Evolutionary conservation across 2,888 invertebrate species (phyloP).

Genomic region (Yponomeuta sedellus): DNA sequence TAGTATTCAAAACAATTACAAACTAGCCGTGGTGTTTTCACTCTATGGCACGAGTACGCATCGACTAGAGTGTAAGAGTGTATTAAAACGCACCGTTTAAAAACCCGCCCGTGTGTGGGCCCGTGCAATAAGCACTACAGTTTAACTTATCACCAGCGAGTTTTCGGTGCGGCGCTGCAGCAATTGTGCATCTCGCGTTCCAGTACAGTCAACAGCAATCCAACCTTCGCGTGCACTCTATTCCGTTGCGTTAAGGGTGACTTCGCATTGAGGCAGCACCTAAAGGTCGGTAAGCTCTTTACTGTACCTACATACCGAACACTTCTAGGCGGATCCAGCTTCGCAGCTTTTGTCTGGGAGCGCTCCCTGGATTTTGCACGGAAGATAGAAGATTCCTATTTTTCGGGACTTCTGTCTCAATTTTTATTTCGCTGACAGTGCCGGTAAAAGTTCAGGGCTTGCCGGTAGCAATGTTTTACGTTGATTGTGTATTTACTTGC

Average conservation of each 20-base stretch:
- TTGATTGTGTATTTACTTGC: no score
- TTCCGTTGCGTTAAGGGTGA: no score
- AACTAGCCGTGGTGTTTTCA: no score
- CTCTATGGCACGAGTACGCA: no score
- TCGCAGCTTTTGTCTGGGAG: not conserved
- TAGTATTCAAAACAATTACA: no score
- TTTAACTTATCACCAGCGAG: constrained; percentile 1
- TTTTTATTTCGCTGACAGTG: not conserved
- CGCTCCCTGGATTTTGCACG: not conserved
- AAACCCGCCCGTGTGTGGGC: not conserved
- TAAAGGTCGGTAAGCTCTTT: no score
- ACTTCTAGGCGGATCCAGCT: not conserved
- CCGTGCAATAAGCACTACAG: not conserved
- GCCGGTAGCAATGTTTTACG: not conserved
- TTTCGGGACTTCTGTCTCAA: not conserved
- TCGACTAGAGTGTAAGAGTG: no score
- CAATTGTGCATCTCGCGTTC: not conserved
- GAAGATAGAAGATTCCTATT: not conserved
- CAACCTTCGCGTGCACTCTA: no score
- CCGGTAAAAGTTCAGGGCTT: not conserved
- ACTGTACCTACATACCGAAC: not conserved
- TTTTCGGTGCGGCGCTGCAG: not conserved
- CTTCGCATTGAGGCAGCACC: no score
- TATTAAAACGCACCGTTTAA: no score
- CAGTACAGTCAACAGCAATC: not conserved